These are phyloP conservation scores for Aphelenchoides besseyi DNA, from an alignment of 1,140 invertebrate genomes.

Conservation along the genomic window DNA sequence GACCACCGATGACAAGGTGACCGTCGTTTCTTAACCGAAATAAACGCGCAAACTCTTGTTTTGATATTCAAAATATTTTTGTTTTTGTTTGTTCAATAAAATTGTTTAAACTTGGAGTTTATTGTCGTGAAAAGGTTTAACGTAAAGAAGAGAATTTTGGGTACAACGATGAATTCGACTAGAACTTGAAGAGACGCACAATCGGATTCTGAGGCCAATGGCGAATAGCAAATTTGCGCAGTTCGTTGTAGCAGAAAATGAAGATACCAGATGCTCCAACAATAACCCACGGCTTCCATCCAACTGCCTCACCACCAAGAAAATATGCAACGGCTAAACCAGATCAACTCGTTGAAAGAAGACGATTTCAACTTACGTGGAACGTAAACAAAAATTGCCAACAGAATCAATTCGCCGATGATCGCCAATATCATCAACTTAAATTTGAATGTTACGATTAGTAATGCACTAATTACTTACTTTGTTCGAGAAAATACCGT, in stretches of 20 bases:
- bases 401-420: conserved; percentile 33
- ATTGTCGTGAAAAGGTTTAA: too few species aligned
- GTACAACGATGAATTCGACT: too few species aligned
- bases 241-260: conserved; percentile 41
- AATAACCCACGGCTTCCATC: conserved; percentile 42
- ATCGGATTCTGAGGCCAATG: conserved; percentile 17
- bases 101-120: too few species aligned
- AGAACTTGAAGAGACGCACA: conserved; percentile 23
- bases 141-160: too few species aligned
- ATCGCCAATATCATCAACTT: conserved; percentile 32
- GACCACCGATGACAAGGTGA: too few species aligned
- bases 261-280: conserved; percentile 40
- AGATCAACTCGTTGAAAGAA: background rate
- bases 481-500: conserved; percentile 33
- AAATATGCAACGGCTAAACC: conserved; percentile 36
- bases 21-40: too few species aligned
- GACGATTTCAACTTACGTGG: conserved; percentile 31
- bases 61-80: too few species aligned
- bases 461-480: conserved; percentile 16
- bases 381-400: conserved; percentile 38
- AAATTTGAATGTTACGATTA: too few species aligned
- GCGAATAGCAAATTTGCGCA: conserved; percentile 39
- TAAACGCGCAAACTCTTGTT: too few species aligned
- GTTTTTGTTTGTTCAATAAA: too few species aligned
- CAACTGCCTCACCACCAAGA: conserved; percentile 38